Percentiles rank a stretch among this genome's conserved stretches.
phyloP scores from a whole-genome alignment of 1,140 invertebrate species.

The Aphelenchoides besseyi region DNA sequence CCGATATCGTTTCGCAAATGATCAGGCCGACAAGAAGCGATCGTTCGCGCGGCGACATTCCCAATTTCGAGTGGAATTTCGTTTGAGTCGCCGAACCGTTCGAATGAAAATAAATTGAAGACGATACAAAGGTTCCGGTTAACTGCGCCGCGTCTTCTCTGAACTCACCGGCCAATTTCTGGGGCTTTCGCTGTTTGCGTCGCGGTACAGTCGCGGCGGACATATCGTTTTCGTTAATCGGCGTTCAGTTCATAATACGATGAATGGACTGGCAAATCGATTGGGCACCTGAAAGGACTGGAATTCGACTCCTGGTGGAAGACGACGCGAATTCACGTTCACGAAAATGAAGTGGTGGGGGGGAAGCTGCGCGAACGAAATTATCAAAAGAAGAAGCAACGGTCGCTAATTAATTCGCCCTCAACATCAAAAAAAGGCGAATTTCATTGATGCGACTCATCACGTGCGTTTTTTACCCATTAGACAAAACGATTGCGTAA shows the following conservation, averaged over 20 bases:
- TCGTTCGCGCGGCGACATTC: not conserved
- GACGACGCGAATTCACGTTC: no score
- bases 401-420: not conserved
- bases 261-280: no score
- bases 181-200: slow-evolving; percentile 1
- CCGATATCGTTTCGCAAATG: no score
- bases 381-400: not conserved
- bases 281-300: not conserved
- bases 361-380: no score
- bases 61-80: not conserved
- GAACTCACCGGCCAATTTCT: not conserved
- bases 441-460: no score
- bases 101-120: not conserved
- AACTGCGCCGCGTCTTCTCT: no score
- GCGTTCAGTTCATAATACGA: not conserved
- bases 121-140: not conserved
- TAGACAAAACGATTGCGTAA: no score
- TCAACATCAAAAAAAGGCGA: not conserved
- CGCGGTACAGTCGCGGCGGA: slow-evolving; percentile 8
- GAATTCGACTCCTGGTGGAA: not conserved
- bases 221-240: not conserved
- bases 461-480: no score
- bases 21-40: not conserved
- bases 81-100: not conserved
- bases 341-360: not conserved